phyloP scores from a whole-genome alignment of 2,888 invertebrate genomes.

The Drosophila fulvimacula region DNA sequence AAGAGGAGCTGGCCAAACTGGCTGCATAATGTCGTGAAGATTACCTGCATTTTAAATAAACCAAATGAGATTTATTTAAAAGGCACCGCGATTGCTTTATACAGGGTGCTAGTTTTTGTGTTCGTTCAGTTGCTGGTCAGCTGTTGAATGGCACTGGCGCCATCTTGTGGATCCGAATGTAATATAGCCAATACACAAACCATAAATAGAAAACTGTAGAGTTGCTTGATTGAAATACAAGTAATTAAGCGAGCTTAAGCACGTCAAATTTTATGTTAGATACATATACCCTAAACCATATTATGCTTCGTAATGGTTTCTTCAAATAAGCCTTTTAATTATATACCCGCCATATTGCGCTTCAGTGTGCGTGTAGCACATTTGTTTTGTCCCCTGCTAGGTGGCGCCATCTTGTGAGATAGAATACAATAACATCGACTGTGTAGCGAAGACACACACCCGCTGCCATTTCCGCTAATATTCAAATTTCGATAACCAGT shows the following conservation, averaged over 20 bases:
- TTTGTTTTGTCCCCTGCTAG: neutral
- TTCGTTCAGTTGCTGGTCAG: neutral
- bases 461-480: neutral
- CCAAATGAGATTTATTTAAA: constrained; percentile 13
- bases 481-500: constrained; percentile 38
- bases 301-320: neutral
- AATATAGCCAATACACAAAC: neutral
- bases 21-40: constrained; percentile 49
- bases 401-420: constrained; percentile 14
- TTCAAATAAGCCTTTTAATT: neutral
- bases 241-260: neutral
- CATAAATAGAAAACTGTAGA: too few species aligned
- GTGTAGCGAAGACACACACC: constrained; percentile 15
- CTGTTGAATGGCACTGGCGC: neutral
- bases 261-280: too few species aligned
- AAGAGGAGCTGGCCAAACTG: constrained; percentile 73
- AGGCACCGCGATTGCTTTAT: neutral
- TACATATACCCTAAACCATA: too few species aligned
- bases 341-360: neutral
- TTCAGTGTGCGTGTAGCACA: neutral
- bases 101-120: neutral
- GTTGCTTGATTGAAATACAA: too few species aligned
- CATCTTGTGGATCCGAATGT: neutral
- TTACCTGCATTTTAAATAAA: constrained; percentile 42
- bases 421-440: neutral